These are phyloP conservation scores for Phalanger gymnotis DNA, from an alignment of 2,797 vertebrate genomes.

Conservation along the genomic window DNA sequence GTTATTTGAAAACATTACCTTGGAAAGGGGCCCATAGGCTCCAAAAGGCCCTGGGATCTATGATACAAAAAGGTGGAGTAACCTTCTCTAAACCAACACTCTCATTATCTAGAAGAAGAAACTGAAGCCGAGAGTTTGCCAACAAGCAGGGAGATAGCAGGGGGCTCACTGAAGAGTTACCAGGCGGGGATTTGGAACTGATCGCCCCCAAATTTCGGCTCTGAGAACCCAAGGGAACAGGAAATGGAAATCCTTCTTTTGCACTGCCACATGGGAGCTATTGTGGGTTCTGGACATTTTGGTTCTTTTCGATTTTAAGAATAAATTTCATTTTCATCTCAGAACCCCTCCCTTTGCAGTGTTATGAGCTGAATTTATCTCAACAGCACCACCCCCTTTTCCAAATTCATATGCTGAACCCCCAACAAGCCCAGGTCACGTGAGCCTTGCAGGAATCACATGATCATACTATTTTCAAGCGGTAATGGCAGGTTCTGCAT, in stretches of 20 bases:
- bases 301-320: constrained; percentile 14
- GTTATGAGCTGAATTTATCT: constrained; percentile 42
- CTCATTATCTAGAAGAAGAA: not conserved
- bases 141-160: not conserved
- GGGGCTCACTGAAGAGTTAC: not conserved
- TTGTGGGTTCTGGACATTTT: not conserved
- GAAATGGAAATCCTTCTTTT: not conserved
- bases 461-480: constrained; percentile 39
- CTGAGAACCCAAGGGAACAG: not conserved
- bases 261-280: not conserved
- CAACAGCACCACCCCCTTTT: constrained; percentile 62
- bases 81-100: not conserved
- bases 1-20: not conserved
- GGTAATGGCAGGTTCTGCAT: constrained; percentile 23
- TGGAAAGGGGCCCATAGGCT: not conserved
- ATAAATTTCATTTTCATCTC: constrained; percentile 52
- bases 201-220: not conserved
- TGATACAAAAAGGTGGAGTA: not conserved
- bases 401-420: constrained; percentile 55
- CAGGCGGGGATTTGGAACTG: not conserved
- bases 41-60: no score
- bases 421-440: not conserved
- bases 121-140: not conserved
- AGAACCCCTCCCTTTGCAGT: constrained; percentile 62
- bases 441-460: not conserved